These are phyloP conservation scores for Spheniscus humboldti DNA, from an alignment of 2,797 vertebrate species.

Conservation along the genomic window DNA sequence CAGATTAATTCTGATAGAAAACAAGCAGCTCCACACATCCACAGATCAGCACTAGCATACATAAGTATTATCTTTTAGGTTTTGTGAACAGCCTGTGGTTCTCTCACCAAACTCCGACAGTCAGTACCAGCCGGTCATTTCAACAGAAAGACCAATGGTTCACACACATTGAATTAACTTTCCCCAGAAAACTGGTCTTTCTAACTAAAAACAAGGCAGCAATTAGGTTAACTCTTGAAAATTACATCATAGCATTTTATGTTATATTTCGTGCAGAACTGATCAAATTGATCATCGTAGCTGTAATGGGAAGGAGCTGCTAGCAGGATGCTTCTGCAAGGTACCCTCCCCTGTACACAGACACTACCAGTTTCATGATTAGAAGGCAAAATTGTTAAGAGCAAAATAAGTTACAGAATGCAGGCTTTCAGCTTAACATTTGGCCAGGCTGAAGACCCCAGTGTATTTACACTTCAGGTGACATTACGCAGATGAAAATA, in stretches of 20 bases:
- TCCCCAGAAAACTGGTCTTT: not conserved
- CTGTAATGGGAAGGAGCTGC: not conserved
- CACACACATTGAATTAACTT: not conserved
- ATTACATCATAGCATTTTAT: not conserved
- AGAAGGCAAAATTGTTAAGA: not conserved
- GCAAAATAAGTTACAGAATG: not conserved
- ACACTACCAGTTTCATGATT: not conserved
- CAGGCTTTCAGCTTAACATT: not conserved
- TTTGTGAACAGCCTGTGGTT: not conserved
- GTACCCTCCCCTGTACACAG: not conserved
- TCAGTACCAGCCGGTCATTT: not conserved
- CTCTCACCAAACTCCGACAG: not conserved
- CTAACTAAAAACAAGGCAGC: not conserved
- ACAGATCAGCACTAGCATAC: not conserved
- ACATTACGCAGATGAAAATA: not conserved
- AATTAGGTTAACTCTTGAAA: not conserved
- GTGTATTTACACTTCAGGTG: not conserved
- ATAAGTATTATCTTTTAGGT: not conserved
- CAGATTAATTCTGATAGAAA: not conserved
- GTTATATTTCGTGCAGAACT: not conserved
- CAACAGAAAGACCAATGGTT: not conserved
- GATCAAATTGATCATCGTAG: not conserved
- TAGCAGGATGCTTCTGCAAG: not conserved
- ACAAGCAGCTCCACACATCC: not conserved
- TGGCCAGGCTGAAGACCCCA: not conserved